Evolutionary conservation across 1,140 invertebrate genomes (phyloP), one percentile per base, ranked within the genome.

Genomic region (Drosophila pachea): DNA sequence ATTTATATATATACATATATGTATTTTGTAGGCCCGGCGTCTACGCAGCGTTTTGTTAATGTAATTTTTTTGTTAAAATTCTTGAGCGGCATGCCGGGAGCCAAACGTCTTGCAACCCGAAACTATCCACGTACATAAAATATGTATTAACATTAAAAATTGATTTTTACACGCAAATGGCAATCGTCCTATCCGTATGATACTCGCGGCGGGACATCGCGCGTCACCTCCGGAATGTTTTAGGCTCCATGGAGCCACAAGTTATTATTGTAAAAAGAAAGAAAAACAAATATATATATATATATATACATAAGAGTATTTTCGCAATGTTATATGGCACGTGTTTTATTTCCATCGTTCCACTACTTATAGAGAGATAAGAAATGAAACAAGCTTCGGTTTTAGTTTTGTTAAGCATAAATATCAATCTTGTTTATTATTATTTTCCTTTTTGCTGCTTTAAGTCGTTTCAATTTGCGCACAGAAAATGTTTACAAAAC

Each of bases 401-500:
- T 66, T 73, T 73, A 69, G 76, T 83, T 78, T 79, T 76, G 78
- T 83, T 83, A 86, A 76, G 73, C 81, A 79, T 83, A 79, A 79
- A 79, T 86, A 79, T 86, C 49, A 72, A 65, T 73, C 16, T 48
- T 50, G 61, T 60, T 32, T 68, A 59, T 63, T 31, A 32, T 66
- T 49, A 32, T 68, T 56, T 55, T 22, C 3, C 1, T 22, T 65
- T 16, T 74, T 71, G 43, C 58, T 59, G 45, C 56, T 53, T 60
- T 50, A 47, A 42, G 68, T 78, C 12, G 40, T 33, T 32, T 76
- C 14, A 60, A 49, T 68, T 58, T 43, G 63, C 67, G 50, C 72
- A 59, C 42, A 61, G 64, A 50, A 70, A 78, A 83, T 73, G 78
- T 73, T 75, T 83, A 84, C 78, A 83, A 83, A 61, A 66, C n/a